A percentile compares a stretch with the other conserved stretches of the same genome.
Evolutionary conservation across 1,140 invertebrate genomes (phyloP).

Genomic region (Phthorimaea operculella): DNA sequence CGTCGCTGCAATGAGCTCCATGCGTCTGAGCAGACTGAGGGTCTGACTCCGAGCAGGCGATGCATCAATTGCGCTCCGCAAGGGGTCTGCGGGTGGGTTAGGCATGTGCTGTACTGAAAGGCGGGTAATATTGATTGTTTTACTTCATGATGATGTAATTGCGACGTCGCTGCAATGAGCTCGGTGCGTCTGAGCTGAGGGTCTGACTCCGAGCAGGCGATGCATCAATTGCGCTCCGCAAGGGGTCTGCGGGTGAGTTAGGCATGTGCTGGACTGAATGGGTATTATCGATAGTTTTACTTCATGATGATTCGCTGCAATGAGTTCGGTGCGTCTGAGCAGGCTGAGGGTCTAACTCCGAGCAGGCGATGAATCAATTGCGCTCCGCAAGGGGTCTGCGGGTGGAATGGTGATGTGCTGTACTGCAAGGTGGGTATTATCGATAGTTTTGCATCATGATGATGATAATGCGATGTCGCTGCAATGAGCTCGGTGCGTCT

Average conservation of each 20-base stretch:
- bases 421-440: too few relatives aligned
- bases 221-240: slow-evolving; percentile 56
- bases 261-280: too few relatives aligned
- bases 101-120: too few relatives aligned
- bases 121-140: too few relatives aligned
- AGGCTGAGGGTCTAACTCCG: slow-evolving; percentile 11
- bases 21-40: neutral
- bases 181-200: neutral
- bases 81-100: slow-evolving; percentile 27
- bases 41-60: slow-evolving; percentile 29
- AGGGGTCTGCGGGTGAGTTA: slow-evolving; percentile 27
- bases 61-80: slow-evolving; percentile 56
- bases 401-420: too few relatives aligned
- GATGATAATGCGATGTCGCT: neutral
- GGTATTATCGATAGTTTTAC: too few relatives aligned
- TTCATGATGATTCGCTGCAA: too few relatives aligned
- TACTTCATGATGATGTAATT: too few relatives aligned
- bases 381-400: slow-evolving; percentile 40
- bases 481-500: slow-evolving; percentile 1
- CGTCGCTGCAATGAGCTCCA: too few relatives aligned
- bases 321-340: neutral
- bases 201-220: slow-evolving; percentile 29
- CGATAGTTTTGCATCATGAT: neutral
- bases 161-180: too few relatives aligned
- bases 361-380: slow-evolving; percentile 56